Evolutionary conservation across 2,888 invertebrate genomes (phyloP).

Genomic region (Aelia acuminata): DNA sequence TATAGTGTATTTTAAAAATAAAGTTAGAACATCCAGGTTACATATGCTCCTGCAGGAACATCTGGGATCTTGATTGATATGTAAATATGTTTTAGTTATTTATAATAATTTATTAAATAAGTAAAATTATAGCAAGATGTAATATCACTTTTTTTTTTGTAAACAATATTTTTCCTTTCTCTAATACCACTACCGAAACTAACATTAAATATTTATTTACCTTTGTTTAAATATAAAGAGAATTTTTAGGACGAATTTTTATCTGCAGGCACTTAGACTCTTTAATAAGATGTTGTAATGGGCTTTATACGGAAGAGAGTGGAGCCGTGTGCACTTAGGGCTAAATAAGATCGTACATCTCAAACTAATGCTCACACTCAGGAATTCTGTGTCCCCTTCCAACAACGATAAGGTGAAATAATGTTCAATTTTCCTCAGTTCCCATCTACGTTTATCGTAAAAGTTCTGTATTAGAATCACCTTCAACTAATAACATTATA

Average conservation of each 20-base stretch:
- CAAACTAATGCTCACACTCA: not conserved
- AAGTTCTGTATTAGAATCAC: not conserved
- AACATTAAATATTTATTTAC: not conserved
- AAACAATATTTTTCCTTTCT: too few relatives aligned
- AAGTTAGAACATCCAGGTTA: too few relatives aligned
- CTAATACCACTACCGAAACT: too few relatives aligned
- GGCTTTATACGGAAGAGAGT: not conserved
- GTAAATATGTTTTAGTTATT: too few relatives aligned
- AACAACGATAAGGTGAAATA: not conserved
- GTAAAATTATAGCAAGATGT: too few relatives aligned
- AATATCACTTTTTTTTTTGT: too few relatives aligned
- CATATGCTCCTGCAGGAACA: too few relatives aligned
- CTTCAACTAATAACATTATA: not conserved
- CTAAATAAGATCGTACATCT: not conserved
- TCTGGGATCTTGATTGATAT: too few relatives aligned
- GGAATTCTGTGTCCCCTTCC: not conserved
- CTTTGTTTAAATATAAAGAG: not conserved
- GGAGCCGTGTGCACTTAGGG: not conserved
- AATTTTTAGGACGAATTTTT: not conserved
- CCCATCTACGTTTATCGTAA: not conserved
- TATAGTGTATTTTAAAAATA: too few relatives aligned
- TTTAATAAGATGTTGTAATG: not conserved
- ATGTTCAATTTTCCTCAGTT: constrained; percentile 11
- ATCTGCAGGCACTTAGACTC: not conserved
- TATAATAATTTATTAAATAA: too few relatives aligned